A percentile compares a stretch with the other conserved stretches of the same genome.
phyloP scores from a whole-genome alignment of 2,797 vertebrate species.

The Vipera latastei region DNA sequence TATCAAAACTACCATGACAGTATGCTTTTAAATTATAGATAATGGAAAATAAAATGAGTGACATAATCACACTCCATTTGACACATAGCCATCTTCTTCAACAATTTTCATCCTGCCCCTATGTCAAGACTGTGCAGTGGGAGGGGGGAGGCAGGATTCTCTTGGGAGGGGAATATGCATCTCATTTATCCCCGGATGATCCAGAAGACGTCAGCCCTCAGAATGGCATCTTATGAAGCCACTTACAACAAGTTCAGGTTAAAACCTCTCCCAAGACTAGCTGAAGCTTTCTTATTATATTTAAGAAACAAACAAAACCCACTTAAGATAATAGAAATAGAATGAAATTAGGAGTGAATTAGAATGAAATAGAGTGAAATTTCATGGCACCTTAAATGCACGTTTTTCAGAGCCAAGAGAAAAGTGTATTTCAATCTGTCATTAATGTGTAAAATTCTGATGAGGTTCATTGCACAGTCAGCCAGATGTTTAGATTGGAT shows the following conservation, averaged over 20 bases:
- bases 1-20: conserved; percentile 67
- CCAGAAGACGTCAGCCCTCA: conserved; percentile 21
- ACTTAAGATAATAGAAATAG: conserved; percentile 38
- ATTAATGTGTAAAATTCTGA: not conserved
- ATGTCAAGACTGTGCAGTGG: conserved; percentile 57
- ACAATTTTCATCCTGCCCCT: conserved; percentile 56
- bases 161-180: conserved; percentile 32
- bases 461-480: not conserved
- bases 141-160: not conserved
- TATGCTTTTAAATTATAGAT: conserved; percentile 65
- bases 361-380: conserved; percentile 41
- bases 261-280: conserved; percentile 51
- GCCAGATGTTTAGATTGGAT: not conserved
- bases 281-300: conserved; percentile 37
- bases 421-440: not conserved
- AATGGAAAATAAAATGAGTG: conserved; percentile 69
- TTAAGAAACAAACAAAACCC: conserved; percentile 38
- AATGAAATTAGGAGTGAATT: too few species aligned
- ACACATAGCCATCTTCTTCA: conserved; percentile 64
- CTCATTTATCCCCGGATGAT: conserved; percentile 43
- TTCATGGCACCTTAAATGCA: conserved; percentile 24
- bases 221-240: conserved; percentile 37
- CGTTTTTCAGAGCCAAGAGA: conserved; percentile 18
- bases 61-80: conserved; percentile 66
- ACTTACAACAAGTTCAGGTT: conserved; percentile 40